Base-by-base conservation (phyloP, 2,797 vertebrate genomes). In the Notoglanidium macrostoma region DNA sequence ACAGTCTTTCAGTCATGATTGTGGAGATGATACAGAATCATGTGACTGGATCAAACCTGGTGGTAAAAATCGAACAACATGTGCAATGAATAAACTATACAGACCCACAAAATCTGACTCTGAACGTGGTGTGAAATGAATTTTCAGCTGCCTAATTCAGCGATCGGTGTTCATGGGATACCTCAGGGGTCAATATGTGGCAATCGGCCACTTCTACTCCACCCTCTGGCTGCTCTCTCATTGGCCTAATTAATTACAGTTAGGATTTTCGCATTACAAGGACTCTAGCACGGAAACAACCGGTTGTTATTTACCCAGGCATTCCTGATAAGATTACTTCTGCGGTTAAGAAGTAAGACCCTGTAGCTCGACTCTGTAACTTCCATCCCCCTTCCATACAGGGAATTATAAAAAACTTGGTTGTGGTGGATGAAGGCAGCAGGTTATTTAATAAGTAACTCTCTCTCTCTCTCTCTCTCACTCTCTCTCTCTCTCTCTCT, bases 261-360 rank as follows among this genome's bases (percentile, higher is more conserved):
- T 54, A 32, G 35, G 87, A 46, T 35, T 87, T 86, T 84, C 2
- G 19, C 12, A 86, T 79, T n/a, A 84, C 19, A 67, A 80, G 59
- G 4, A 3, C 32, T 77, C 40, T 70, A 55, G 82, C 35, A 87
- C 40, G n/a, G 82, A 78, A 44, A 5, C 87, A 87, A 86, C 55
- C 86, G 68, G 90, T 59, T 85, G 83, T 88, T 91, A 86, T 91
- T 91, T 93, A 78, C 46, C 91, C 82, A 92, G 83, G 55, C 93
- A 95, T 96, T 95, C 94, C 86, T 94, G 90, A 93, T 92, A 92
- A 94, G 95, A 94, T 95, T 95, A 95, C 78, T 5, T 89, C 92
- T 89, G 89, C 70, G 83, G 72, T 78, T 86, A 88, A 89, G 81
- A 91, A 85, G 88, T 82, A 89, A 65, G 72, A 85, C 51, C 26